These are phyloP conservation scores for Penelope pileata DNA, from an alignment of 2,113 vertebrate species.

Conservation along the genomic window DNA sequence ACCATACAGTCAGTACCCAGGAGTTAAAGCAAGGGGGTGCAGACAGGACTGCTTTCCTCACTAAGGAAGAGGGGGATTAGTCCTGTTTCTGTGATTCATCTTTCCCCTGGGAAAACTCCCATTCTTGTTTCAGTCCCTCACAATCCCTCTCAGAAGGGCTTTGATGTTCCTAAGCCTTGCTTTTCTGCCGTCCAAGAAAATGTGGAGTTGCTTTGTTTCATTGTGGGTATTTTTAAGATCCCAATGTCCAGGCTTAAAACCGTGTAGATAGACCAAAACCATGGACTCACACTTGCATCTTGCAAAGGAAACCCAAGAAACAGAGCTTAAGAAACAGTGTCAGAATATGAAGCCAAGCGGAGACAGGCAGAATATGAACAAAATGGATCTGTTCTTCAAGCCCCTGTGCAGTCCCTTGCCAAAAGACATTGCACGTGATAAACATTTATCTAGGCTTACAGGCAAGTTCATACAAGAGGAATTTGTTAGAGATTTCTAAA, in stretches of 20 bases:
- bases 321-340: not conserved
- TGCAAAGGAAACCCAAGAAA: not conserved
- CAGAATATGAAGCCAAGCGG: not conserved
- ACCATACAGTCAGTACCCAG: not conserved
- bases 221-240: not conserved
- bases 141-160: not conserved
- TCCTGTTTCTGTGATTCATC: not conserved
- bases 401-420: not conserved
- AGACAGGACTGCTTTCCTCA: not conserved
- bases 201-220: not conserved
- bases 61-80: not conserved
- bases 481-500: not conserved
- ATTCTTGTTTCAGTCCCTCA: not conserved
- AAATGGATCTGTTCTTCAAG: not conserved
- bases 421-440: not conserved
- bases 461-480: not conserved
- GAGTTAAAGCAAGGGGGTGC: not conserved
- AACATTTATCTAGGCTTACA: not conserved
- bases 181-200: not conserved
- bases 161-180: not conserved
- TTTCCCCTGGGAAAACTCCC: not conserved
- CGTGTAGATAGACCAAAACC: not conserved
- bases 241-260: not conserved
- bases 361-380: not conserved
- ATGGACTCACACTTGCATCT: not conserved